phyloP scores from a whole-genome alignment of 2,888 invertebrate species.

The Marronus borbonicus region DNA sequence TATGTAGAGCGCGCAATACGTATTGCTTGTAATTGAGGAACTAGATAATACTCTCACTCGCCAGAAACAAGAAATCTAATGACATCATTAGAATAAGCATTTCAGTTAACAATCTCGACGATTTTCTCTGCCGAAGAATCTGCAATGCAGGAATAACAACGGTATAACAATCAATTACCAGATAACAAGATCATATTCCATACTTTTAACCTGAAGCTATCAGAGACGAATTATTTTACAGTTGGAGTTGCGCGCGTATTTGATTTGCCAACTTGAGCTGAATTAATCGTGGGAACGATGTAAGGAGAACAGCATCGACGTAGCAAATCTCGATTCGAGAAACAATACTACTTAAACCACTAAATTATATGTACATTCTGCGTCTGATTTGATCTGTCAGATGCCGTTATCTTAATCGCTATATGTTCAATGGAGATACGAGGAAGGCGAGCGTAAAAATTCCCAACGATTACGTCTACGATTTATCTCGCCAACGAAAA shows the following conservation, averaged over 20 bases:
- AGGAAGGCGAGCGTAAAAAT: slow-evolving; percentile 25
- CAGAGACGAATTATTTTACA: slow-evolving; percentile 41
- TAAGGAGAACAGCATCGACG: slow-evolving; percentile 16
- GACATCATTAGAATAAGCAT: slow-evolving; percentile 34
- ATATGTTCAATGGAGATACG: slow-evolving; percentile 23
- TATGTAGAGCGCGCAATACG: neutral
- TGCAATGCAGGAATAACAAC: slow-evolving; percentile 21
- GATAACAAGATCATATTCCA: slow-evolving; percentile 44
- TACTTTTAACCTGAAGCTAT: slow-evolving; percentile 33
- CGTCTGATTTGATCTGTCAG: slow-evolving; percentile 34
- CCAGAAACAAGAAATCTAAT: slow-evolving; percentile 19
- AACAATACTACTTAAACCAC: slow-evolving; percentile 35
- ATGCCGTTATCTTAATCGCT: slow-evolving; percentile 42
- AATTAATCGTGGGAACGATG: slow-evolving; percentile 38
- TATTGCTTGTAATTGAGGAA: slow-evolving; percentile 20
- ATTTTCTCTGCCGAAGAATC: slow-evolving; percentile 6
- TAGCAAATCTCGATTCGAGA: slow-evolving; percentile 33
- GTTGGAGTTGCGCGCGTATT: slow-evolving; percentile 37
- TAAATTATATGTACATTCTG: slow-evolving; percentile 40
- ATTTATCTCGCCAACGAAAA: neutral
- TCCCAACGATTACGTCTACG: slow-evolving; percentile 28
- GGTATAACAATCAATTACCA: slow-evolving; percentile 35
- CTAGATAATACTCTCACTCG: slow-evolving; percentile 30
- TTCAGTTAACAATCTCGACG: slow-evolving; percentile 27
- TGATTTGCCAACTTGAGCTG: slow-evolving; percentile 17